These are phyloP conservation scores for Spodoptera exigua DNA, from an alignment of 2,888 invertebrate species.

Conservation along the genomic window DNA sequence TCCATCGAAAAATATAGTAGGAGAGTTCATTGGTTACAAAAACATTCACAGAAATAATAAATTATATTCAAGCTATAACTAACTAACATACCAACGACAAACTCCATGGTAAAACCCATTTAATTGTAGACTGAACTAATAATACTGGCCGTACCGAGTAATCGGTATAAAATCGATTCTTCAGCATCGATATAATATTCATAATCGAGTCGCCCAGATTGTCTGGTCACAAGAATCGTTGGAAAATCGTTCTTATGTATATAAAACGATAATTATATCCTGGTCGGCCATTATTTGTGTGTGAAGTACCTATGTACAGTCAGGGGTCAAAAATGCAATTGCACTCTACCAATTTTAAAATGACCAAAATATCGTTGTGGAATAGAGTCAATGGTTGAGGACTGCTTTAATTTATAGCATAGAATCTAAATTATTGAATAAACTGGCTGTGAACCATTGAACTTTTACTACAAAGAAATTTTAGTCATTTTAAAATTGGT, in stretches of 20 bases:
- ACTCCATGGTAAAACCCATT: constrained; percentile 18
- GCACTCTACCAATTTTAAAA: no score
- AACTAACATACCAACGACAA: neutral
- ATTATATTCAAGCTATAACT: neutral
- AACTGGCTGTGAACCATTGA: no score
- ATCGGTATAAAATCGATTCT: constrained; percentile 65
- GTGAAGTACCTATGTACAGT: no score
- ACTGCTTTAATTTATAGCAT: no score
- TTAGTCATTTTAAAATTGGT: no score
- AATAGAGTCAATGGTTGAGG: no score
- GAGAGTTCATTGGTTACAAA: no score
- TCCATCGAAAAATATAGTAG: no score
- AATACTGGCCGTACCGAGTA: constrained; percentile 52
- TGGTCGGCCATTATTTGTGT: constrained; percentile 10
- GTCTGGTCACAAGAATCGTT: constrained; percentile 72
- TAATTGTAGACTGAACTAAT: constrained; percentile 44
- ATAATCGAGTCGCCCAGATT: constrained; percentile 73
- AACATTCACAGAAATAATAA: neutral
- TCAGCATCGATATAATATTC: constrained; percentile 73
- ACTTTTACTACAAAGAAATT: no score
- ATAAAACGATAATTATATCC: constrained; percentile 53
- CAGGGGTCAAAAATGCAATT: no score
- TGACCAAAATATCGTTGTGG: no score
- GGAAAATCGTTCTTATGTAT: constrained; percentile 56
- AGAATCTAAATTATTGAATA: no score